Conservation (phyloP, 2,797 vertebrate species). For the Chrysocyon brachyurus region DNA sequence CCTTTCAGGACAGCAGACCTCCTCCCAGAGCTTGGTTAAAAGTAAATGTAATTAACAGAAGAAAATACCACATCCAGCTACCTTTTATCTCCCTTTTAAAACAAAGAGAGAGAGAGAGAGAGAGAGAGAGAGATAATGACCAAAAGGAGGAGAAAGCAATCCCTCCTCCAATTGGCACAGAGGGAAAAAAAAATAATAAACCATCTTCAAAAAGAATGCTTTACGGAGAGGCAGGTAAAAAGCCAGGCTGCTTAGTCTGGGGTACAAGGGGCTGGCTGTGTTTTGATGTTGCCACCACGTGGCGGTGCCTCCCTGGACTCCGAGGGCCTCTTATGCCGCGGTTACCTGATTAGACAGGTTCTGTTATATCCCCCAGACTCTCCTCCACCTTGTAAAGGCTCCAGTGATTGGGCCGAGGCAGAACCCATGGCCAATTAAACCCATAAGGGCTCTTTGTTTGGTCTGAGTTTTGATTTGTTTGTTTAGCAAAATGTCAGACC, state of each 20-base stretch:
- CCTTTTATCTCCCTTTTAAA: conserved; percentile 67
- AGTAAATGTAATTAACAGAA: conserved; percentile 56
- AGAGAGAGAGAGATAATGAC: conserved; percentile 54
- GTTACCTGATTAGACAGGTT: conserved; percentile 83
- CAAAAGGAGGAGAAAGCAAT: conserved; percentile 66
- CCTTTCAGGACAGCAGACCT: not conserved
- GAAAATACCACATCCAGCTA: conserved; percentile 14
- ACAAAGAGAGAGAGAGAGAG: not conserved
- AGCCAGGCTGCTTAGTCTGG: conserved; percentile 74
- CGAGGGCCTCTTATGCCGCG: conserved; percentile 73
- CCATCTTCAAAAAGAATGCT: conserved; percentile 83
- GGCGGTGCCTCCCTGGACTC: conserved; percentile 79
- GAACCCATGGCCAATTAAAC: conserved; percentile 84
- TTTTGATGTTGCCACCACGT: conserved; percentile 46
- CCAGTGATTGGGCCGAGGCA: conserved; percentile 72
- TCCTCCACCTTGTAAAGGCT: conserved; percentile 77
- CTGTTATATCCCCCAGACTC: conserved; percentile 67
- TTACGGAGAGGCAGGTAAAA: conserved; percentile 79
- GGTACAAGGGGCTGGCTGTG: conserved; percentile 3
- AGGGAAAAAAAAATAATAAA: not conserved
- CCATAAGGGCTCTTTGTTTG: conserved; percentile 85
- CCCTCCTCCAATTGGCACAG: conserved; percentile 74
- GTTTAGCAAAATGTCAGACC: conserved; percentile 88
- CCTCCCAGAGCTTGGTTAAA: conserved; percentile 30
- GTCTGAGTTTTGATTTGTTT: conserved; percentile 86